Base-by-base conservation (phyloP, 2,888 invertebrate species). In the Linnaemya vulpina region DNA sequence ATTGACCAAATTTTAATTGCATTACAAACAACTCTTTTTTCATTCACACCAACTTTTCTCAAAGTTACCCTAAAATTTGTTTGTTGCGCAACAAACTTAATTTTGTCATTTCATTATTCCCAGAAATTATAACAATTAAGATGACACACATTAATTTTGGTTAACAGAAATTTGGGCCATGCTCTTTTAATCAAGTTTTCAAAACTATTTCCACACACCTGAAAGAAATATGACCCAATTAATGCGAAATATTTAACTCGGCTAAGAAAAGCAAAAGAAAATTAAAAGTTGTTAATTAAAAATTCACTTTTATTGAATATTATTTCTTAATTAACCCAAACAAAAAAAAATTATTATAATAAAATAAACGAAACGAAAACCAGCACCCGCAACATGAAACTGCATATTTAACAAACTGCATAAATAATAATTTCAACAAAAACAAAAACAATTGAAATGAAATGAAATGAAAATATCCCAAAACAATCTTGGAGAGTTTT, bases 301-400 rank as follows among this genome's bases (percentile, higher is more conserved):
- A 77, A 77, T 71, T 77, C 58, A 77, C 65, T 77, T 77, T 77
- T 77, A 46, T 40, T 43, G 13, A 38, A 73, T 40, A 43, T 40
- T 13, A 35, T 30, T 10, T 43, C 67, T 51, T 60, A 80, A 67
- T 80, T 80, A 65, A 17, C 35, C n/a, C 38, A 62, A 46, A 11
- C 1, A 35, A 53, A 65, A 75, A 30, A n/a, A 10, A 65, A 40
- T 8, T 30, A 30, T 3, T 30, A 30, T 30, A 30, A 30, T 2
- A 3, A 71, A 8, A 11, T 9, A 60, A 17, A 38, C 0, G 17
- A 76, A 76, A 35, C 4, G 10, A 53, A 75, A 80, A 67, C 38
- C 46, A 46, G 15, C 53, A 63, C 25, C 70, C 70, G 30, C 70
- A 71, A 65, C 30, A 82, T 11, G n/a, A 82, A 63, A 70, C 71